Evolutionary conservation across 2,888 invertebrate genomes (phyloP).

Genomic region (Cremastinae sp.): DNA sequence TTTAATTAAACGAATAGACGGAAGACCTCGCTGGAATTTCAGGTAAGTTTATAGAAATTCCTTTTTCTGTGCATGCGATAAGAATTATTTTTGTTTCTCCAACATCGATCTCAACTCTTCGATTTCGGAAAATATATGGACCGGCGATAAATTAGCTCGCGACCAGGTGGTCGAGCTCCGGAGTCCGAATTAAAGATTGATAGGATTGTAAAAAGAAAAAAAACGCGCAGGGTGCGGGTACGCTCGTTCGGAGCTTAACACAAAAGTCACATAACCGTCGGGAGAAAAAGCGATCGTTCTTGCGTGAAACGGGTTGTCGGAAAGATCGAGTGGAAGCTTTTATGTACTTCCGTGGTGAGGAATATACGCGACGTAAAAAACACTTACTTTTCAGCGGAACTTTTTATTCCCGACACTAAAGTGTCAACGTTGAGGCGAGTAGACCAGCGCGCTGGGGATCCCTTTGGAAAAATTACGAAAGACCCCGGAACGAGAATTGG

Average conservation of each 20-base stretch:
- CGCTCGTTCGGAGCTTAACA: constrained; percentile 48
- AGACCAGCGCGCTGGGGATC: background rate
- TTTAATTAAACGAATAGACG: constrained; percentile 1
- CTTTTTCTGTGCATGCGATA: too few species aligned
- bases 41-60: too few species aligned
- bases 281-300: constrained; percentile 54
- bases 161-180: constrained; percentile 52
- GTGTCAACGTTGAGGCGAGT: constrained; percentile 32
- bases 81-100: constrained; percentile 7
- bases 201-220: constrained; percentile 45
- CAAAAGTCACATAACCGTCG: constrained; percentile 64
- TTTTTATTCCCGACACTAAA: constrained; percentile 41
- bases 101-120: background rate
- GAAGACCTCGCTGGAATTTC: background rate
- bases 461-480: constrained; percentile 7
- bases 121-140: constrained; percentile 50
- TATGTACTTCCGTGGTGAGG: constrained; percentile 48
- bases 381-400: constrained; percentile 46
- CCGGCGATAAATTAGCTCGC: constrained; percentile 57
- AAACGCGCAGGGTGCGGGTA: constrained; percentile 12
- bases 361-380: constrained; percentile 59
- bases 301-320: constrained; percentile 36
- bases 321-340: constrained; percentile 55
- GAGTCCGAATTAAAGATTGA: constrained; percentile 62
- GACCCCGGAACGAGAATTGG: too few species aligned